phyloP scores from a whole-genome alignment of 2,888 invertebrate genomes.

The Drosophila antonietae region DNA sequence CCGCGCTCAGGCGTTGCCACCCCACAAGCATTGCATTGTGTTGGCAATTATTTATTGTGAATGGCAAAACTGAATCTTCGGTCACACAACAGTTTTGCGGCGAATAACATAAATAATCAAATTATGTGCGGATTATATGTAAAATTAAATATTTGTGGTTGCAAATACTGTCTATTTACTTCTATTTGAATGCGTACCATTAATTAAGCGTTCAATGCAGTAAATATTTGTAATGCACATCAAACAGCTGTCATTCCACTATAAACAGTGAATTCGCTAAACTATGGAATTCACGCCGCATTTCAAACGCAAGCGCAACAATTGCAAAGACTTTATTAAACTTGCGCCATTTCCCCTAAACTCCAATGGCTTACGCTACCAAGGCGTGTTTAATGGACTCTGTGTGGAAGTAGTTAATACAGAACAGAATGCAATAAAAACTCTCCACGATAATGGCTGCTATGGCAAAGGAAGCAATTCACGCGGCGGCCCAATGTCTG shows the following conservation, averaged over 20 bases:
- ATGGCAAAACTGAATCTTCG: slow-evolving; percentile 15
- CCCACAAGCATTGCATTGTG: not conserved
- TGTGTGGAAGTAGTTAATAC: slow-evolving; percentile 87
- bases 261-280: slow-evolving; percentile 9
- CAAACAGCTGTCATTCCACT: slow-evolving; percentile 19
- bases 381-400: slow-evolving; percentile 88
- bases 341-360: slow-evolving; percentile 46
- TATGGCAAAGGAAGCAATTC: slow-evolving; percentile 91
- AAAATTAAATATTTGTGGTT: not conserved
- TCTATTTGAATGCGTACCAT: not conserved
- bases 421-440: slow-evolving; percentile 86
- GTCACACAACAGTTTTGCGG: slow-evolving; percentile 17
- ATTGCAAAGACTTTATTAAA: slow-evolving; percentile 11
- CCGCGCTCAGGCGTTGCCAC: slow-evolving; percentile 42
- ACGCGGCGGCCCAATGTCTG: slow-evolving; percentile 79
- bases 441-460: slow-evolving; percentile 89
- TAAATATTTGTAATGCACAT: not conserved
- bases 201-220: no score
- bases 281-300: slow-evolving; percentile 60
- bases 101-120: slow-evolving; percentile 22
- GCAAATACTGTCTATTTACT: not conserved
- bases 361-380: slow-evolving; percentile 11
- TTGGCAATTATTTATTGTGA: slow-evolving; percentile 27
- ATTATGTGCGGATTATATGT: not conserved
- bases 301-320: slow-evolving; percentile 59